Conservation (phyloP, 1,140 invertebrate species). For the Telenomus remus region DNA sequence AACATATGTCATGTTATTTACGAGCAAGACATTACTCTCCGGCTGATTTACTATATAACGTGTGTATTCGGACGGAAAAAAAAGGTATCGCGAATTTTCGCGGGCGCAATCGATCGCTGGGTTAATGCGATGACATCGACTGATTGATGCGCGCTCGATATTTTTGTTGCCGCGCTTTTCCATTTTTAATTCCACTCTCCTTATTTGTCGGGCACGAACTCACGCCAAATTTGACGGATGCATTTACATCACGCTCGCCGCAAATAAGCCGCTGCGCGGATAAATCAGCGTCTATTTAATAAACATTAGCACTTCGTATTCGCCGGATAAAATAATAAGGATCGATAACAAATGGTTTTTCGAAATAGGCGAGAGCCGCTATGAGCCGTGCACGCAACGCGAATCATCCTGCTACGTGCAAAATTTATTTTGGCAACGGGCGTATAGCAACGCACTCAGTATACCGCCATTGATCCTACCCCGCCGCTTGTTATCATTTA, state of each 20-base stretch:
- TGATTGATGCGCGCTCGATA: conserved; percentile 37
- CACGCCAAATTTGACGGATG: conserved; percentile 7
- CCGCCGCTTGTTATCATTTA: conserved; percentile 38
- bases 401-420: conserved; percentile 42
- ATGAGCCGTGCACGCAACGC: conserved; percentile 35
- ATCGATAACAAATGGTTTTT: conserved; percentile 50
- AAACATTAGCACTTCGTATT: conserved; percentile 40
- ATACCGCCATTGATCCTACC: conserved; percentile 40
- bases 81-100: conserved; percentile 64
- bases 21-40: conserved; percentile 70
- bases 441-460: conserved; percentile 39
- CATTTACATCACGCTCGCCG: neutral
- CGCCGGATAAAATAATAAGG: conserved; percentile 42
- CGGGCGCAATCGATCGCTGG: conserved; percentile 16
- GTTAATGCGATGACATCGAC: neutral
- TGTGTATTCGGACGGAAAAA: conserved; percentile 60
- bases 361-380: conserved; percentile 21
- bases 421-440: conserved; percentile 51
- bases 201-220: conserved; percentile 3
- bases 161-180: conserved; percentile 21
- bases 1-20: conserved; percentile 73
- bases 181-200: conserved; percentile 1
- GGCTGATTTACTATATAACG: conserved; percentile 71
- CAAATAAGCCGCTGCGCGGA: conserved; percentile 22
- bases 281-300: conserved; percentile 46